phyloP scores from a whole-genome alignment of 2,888 invertebrate species.

The Ferdinandea cuprea region DNA sequence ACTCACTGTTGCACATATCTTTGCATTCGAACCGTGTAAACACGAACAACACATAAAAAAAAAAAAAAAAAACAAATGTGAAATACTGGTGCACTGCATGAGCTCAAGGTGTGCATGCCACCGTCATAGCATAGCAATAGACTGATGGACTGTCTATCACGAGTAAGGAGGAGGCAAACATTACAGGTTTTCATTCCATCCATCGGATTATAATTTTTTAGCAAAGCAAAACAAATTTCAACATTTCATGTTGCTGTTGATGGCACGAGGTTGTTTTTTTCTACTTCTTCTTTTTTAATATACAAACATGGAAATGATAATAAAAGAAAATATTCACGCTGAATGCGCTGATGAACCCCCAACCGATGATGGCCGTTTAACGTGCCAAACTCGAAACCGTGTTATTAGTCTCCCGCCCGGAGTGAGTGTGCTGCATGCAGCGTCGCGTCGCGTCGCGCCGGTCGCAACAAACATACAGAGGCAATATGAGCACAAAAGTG shows the following conservation, averaged over 20 bases:
- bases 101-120: slow-evolving; percentile 22
- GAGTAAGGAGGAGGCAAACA: neutral
- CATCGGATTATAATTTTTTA: slow-evolving; percentile 34
- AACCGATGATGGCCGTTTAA: slow-evolving; percentile 53
- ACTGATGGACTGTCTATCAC: slow-evolving; percentile 39
- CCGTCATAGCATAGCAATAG: neutral
- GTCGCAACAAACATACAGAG: slow-evolving; percentile 6
- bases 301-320: slow-evolving; percentile 9
- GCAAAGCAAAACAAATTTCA: slow-evolving; percentile 7
- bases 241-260: slow-evolving; percentile 18
- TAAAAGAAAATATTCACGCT: slow-evolving; percentile 21
- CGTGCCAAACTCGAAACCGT: slow-evolving; percentile 57
- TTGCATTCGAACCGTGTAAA: slow-evolving; percentile 64
- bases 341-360: slow-evolving; percentile 10
- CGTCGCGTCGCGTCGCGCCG: too few relatives aligned
- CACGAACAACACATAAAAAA: slow-evolving; percentile 44
- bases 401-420: slow-evolving; percentile 8
- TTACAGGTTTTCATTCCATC: neutral
- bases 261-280: slow-evolving; percentile 3
- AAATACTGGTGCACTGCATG: neutral
- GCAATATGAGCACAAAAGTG: slow-evolving; percentile 24
- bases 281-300: neutral
- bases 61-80: too few relatives aligned
- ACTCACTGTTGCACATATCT: slow-evolving; percentile 64
- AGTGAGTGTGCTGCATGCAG: slow-evolving; percentile 7